Conservation (phyloP, 2,888 invertebrate genomes). For the Conchocele bisecta region DNA sequence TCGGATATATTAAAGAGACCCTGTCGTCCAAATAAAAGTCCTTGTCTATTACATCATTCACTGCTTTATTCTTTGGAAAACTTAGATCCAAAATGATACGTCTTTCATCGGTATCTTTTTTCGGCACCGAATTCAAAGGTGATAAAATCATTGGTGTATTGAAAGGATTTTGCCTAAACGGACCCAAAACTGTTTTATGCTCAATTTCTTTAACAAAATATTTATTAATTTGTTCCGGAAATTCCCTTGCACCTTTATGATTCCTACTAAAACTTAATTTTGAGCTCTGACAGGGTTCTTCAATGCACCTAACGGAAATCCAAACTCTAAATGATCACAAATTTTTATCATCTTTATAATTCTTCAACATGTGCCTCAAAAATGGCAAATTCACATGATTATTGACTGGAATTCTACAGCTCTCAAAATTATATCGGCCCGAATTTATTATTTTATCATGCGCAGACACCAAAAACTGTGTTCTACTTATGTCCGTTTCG, state of each 20-base stretch:
- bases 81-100: conserved; percentile 4
- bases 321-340: background rate
- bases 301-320: background rate
- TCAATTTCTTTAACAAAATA: background rate
- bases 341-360: background rate
- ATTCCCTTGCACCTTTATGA: background rate
- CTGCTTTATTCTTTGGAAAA: background rate
- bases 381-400: background rate
- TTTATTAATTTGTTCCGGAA: background rate
- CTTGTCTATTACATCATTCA: background rate
- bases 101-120: background rate
- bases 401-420: background rate
- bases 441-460: background rate
- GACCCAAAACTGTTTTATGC: background rate
- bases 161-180: background rate
- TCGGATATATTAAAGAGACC: background rate
- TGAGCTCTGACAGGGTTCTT: too few species aligned
- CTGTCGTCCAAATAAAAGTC: background rate
- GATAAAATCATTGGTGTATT: background rate
- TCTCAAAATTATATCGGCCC: background rate
- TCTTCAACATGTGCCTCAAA: background rate
- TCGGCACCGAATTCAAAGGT: background rate
- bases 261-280: too few species aligned
- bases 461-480: background rate
- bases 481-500: background rate